These are phyloP conservation scores for Oryzias curvinotus DNA, from an alignment of 2,113 vertebrate genomes.

Conservation along the genomic window DNA sequence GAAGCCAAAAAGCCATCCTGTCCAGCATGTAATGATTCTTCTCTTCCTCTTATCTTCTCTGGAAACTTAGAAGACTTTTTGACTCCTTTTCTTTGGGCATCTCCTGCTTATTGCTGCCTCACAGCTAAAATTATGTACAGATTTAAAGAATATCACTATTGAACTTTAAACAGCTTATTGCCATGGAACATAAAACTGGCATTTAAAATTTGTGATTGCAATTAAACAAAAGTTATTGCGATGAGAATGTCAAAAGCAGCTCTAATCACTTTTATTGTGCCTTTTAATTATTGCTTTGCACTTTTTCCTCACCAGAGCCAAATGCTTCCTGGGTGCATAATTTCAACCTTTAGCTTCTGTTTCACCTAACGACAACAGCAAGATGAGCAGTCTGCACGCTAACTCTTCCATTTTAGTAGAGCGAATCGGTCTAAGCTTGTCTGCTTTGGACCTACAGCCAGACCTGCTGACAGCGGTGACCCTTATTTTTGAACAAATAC, in stretches of 20 bases:
- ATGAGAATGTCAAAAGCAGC: slow-evolving; percentile 84
- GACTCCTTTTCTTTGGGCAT: slow-evolving; percentile 35
- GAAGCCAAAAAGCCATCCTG: slow-evolving; percentile 57
- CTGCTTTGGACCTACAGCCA: slow-evolving; percentile 69
- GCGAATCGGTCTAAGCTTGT: slow-evolving; percentile 55
- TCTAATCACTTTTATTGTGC: slow-evolving; percentile 84
- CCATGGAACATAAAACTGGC: slow-evolving; percentile 83
- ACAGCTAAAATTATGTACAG: slow-evolving; percentile 72
- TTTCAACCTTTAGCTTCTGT: slow-evolving; percentile 75
- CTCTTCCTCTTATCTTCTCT: slow-evolving; percentile 27
- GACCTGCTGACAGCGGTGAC: slow-evolving; percentile 63
- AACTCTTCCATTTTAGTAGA: slow-evolving; percentile 55
- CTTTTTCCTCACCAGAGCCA: slow-evolving; percentile 67
- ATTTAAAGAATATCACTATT: slow-evolving; percentile 81
- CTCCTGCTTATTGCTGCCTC: slow-evolving; percentile 53
- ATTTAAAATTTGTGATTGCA: slow-evolving; percentile 86
- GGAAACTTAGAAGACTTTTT: slow-evolving; percentile 44
- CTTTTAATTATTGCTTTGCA: slow-evolving; percentile 80
- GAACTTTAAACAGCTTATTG: slow-evolving; percentile 84
- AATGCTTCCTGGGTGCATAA: slow-evolving; percentile 75
- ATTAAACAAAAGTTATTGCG: slow-evolving; percentile 80
- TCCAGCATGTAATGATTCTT: slow-evolving; percentile 50
- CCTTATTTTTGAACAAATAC: slow-evolving; percentile 73
- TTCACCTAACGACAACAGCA: slow-evolving; percentile 69
- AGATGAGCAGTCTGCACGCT: slow-evolving; percentile 62